phyloP scores from a whole-genome alignment of 2,113 vertebrate species.

The Podarcis raffonei region DNA sequence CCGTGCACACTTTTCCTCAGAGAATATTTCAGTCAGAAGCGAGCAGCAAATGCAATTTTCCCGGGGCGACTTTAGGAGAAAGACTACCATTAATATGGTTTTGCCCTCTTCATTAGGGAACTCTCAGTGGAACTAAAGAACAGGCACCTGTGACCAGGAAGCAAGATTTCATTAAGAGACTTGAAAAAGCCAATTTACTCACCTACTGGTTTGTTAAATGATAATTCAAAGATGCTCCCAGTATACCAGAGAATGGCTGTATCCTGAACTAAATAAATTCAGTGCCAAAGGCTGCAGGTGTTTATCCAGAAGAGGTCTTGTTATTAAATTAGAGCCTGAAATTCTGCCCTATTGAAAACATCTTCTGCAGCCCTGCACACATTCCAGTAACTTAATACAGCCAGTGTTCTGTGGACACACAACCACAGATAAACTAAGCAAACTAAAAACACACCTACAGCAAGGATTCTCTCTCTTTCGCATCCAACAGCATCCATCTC shows the following conservation, averaged over 20 bases:
- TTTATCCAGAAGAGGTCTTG: fast-evolving
- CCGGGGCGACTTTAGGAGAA: not conserved
- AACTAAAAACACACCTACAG: not conserved
- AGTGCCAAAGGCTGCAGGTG: not conserved
- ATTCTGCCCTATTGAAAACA: not conserved
- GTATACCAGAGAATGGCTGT: not conserved
- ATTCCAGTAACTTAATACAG: constrained; percentile 3
- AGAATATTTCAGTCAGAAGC: no score
- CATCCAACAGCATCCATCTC: not conserved
- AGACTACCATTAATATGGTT: not conserved
- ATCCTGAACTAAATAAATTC: not conserved
- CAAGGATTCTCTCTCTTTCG: not conserved
- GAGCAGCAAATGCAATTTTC: not conserved
- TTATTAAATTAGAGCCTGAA: not conserved
- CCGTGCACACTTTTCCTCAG: not conserved
- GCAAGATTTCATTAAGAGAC: not conserved
- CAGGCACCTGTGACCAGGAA: not conserved
- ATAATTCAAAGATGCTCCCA: not conserved
- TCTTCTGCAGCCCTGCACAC: not conserved
- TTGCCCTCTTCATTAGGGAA: not conserved
- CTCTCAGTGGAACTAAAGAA: not conserved
- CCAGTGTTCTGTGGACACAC: not conserved
- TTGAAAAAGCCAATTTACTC: not conserved
- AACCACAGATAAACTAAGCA: not conserved
- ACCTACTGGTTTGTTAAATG: constrained; percentile 21